Evolutionary conservation across 1,140 invertebrate species (phyloP).

Genomic region (Cyrtorhinus lividipennis): DNA sequence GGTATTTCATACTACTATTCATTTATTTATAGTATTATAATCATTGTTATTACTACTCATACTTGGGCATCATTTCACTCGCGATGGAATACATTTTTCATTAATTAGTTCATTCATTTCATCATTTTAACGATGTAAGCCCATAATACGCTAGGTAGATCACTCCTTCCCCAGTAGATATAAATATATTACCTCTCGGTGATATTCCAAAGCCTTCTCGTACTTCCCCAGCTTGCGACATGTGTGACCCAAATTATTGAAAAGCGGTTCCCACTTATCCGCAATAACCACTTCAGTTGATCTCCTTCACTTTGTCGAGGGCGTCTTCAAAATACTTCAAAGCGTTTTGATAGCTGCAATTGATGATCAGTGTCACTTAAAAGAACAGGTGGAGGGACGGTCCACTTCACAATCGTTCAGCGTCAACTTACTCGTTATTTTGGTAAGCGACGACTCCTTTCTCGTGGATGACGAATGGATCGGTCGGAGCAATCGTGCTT

Average conservation of each 20-base stretch:
- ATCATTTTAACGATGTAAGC: too few relatives aligned
- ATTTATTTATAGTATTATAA: too few relatives aligned
- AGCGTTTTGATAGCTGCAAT: constrained; percentile 54
- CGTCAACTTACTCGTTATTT: constrained; percentile 56
- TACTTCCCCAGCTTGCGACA: constrained; percentile 71
- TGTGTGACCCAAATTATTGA: constrained; percentile 92
- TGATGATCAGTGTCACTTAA: too few relatives aligned
- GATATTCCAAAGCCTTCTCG: constrained; percentile 68
- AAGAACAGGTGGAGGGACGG: too few relatives aligned
- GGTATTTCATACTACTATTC: too few relatives aligned
- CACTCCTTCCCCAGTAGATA: too few relatives aligned
- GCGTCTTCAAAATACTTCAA: constrained; percentile 61
- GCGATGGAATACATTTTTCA: too few relatives aligned
- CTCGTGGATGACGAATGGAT: constrained; percentile 91
- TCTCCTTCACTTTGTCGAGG: constrained; percentile 48
- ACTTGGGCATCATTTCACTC: too few relatives aligned
- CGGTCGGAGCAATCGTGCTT: constrained; percentile 62
- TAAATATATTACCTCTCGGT: constrained; percentile 57
- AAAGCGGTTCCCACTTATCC: constrained; percentile 76
- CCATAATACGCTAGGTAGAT: too few relatives aligned
- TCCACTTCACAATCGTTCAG: too few relatives aligned
- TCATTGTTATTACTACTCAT: too few relatives aligned
- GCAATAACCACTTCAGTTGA: constrained; percentile 37
- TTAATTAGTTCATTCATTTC: too few relatives aligned
- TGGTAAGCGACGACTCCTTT: constrained; percentile 86